Conservation (phyloP, 2,113 vertebrate species). For the Ellobius talpinus region DNA sequence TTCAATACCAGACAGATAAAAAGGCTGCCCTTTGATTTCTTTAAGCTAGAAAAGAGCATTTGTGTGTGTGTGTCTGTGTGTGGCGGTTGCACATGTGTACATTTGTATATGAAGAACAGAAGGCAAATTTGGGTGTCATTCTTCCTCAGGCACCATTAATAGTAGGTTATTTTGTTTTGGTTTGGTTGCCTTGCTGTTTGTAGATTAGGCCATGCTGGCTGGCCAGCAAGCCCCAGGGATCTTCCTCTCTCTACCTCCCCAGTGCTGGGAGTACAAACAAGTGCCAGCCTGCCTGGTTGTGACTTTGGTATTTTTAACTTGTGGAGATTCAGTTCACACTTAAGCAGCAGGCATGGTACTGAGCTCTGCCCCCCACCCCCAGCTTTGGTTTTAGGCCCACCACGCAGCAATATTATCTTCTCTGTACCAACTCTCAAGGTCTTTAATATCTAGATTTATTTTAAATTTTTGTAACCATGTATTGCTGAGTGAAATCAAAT, state of each 20-base stretch:
- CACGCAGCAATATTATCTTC: neutral
- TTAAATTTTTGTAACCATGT: conserved; percentile 10
- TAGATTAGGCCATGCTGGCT: neutral
- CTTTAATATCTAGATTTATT: neutral
- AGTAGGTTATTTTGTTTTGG: neutral
- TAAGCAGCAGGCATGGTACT: neutral
- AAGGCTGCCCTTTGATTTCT: conserved; percentile 31
- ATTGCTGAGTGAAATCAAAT: neutral
- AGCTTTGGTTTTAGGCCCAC: neutral
- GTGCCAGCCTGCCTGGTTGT: neutral
- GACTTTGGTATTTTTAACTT: neutral
- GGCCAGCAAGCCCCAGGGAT: neutral
- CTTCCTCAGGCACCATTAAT: neutral
- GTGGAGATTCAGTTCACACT: neutral
- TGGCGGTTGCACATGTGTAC: neutral
- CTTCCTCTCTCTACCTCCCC: neutral
- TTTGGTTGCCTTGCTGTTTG: neutral
- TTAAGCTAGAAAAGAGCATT: neutral
- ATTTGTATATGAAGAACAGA: neutral
- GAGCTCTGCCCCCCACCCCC: too few species aligned
- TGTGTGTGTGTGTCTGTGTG: neutral
- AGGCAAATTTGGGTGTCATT: neutral
- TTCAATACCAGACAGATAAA: conserved; percentile 80
- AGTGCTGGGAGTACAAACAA: neutral
- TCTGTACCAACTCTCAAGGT: neutral